Evolutionary conservation across 2,113 vertebrate species (phyloP).

Genomic region (Martes martes): DNA sequence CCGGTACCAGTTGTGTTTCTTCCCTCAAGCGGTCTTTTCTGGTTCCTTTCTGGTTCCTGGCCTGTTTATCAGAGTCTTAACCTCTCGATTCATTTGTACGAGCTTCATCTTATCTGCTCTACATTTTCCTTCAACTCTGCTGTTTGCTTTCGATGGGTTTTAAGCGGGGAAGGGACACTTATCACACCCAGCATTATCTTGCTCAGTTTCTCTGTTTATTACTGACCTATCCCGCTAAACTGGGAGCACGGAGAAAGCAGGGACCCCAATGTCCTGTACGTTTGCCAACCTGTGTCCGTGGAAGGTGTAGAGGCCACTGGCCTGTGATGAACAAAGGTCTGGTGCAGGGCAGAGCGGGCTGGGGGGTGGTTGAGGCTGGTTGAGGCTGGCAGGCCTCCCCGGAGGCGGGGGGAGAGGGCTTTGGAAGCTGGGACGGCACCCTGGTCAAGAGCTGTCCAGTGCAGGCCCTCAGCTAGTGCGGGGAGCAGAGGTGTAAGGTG

Average conservation of each 20-base stretch:
- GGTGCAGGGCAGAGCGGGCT: background rate
- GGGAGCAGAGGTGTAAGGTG: background rate
- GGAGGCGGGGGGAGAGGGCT: background rate
- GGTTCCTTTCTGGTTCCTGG: background rate
- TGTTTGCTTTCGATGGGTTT: constrained; percentile 45
- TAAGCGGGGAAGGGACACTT: constrained; percentile 34
- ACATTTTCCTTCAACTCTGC: constrained; percentile 41
- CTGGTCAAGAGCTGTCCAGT: background rate
- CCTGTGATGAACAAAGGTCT: background rate
- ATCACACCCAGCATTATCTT: background rate
- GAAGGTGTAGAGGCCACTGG: background rate
- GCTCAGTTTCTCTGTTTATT: background rate
- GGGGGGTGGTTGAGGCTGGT: background rate
- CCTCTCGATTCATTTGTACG: constrained; percentile 37
- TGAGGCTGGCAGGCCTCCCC: background rate
- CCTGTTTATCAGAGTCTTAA: constrained; percentile 38
- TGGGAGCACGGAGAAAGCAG: background rate
- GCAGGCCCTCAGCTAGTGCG: background rate
- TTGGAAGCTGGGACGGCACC: background rate
- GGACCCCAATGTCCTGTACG: background rate
- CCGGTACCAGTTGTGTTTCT: background rate
- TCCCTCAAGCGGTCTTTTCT: background rate
- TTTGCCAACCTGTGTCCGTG: background rate
- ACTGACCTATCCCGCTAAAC: background rate
- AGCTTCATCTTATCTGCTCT: constrained; percentile 58